A percentile compares a stretch with the other conserved stretches of the same genome.
Conservation (phyloP, 2,797 vertebrate genomes). For the Chelon auratus region DNA sequence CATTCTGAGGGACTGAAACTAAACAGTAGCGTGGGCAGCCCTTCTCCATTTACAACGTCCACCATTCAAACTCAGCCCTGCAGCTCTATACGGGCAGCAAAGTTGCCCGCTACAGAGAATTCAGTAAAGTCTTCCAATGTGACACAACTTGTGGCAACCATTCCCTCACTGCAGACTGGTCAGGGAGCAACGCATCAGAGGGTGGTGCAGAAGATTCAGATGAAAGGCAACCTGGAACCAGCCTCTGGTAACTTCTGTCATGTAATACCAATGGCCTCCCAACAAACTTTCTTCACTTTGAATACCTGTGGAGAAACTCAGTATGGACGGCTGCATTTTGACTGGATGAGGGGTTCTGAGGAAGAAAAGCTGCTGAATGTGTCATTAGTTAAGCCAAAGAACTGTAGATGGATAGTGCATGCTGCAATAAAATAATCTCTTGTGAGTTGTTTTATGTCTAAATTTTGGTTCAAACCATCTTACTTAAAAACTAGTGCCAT, state of each 20-base stretch:
- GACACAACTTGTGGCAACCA: background rate
- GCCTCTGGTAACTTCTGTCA: background rate
- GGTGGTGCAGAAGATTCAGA: conserved; percentile 25
- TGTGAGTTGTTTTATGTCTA: background rate
- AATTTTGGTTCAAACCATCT: background rate
- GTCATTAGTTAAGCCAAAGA: background rate
- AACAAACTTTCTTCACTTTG: conserved; percentile 15
- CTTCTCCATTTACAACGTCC: too few species aligned
- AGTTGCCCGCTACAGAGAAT: background rate
- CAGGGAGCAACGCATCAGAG: conserved; percentile 7
- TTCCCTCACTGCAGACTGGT: background rate
- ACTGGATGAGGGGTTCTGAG: conserved; percentile 33
- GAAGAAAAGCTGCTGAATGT: background rate
- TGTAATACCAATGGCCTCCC: conserved; percentile 24
- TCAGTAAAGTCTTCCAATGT: background rate
- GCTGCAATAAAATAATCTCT: conserved; percentile 2
- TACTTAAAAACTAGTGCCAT: background rate
- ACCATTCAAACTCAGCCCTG: background rate
- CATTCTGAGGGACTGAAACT: background rate
- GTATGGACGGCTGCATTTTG: conserved; percentile 43
- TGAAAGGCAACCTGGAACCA: background rate
- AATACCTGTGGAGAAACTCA: conserved; percentile 13
- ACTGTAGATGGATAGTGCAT: background rate
- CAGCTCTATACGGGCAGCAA: background rate
- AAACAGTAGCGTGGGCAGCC: too few species aligned